These are phyloP conservation scores for Anguilla megastoma DNA, from an alignment of 2,797 vertebrate genomes.

Conservation along the genomic window DNA sequence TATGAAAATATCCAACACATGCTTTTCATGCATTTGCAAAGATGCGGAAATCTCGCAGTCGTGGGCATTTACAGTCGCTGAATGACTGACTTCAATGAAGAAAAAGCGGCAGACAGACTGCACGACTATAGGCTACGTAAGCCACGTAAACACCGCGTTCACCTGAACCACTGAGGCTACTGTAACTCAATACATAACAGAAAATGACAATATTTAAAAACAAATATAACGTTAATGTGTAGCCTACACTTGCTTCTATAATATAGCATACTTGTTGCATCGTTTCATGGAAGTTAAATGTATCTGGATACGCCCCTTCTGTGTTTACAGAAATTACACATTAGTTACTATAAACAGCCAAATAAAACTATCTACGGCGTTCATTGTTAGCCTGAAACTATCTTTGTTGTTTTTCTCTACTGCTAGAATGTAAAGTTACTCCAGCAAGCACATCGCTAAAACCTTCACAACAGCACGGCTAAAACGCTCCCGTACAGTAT, in stretches of 20 bases:
- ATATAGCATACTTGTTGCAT: not conserved
- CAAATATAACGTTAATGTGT: not conserved
- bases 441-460: not conserved
- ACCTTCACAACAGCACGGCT: not conserved
- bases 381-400: not conserved
- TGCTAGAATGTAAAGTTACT: not conserved
- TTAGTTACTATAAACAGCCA: not conserved
- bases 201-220: not conserved
- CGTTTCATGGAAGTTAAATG: not conserved
- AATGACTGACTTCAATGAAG: not conserved
- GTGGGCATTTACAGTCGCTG: not conserved
- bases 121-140: not conserved
- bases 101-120: not conserved
- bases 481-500: not conserved
- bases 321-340: not conserved
- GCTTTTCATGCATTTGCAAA: not conserved
- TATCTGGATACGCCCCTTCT: not conserved
- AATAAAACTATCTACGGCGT: not conserved
- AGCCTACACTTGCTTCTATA: not conserved
- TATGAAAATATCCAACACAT: not conserved
- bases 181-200: not conserved
- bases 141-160: conserved; percentile 13
- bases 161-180: not conserved
- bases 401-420: not conserved
- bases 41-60: not conserved